phyloP scores from a whole-genome alignment of 2,113 vertebrate genomes.

The Peromyscus leucopus region DNA sequence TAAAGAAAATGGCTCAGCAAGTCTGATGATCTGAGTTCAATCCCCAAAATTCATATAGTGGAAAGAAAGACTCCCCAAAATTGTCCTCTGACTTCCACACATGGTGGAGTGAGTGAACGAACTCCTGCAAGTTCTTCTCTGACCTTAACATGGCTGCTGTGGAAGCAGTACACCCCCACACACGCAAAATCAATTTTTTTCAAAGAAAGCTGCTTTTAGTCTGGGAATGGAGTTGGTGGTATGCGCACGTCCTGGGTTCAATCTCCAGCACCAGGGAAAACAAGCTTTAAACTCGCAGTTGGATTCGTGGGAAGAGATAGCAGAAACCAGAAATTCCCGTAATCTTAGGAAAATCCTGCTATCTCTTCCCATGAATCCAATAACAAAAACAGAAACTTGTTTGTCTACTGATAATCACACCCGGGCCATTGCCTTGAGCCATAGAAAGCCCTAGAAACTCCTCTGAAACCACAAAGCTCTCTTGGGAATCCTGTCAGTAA shows the following conservation, averaged over 20 bases:
- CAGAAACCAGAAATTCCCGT: slow-evolving; percentile 9
- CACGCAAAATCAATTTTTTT: neutral
- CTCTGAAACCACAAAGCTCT: slow-evolving; percentile 3
- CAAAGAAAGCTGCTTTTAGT: neutral
- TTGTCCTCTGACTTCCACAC: neutral
- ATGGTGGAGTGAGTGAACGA: too few species aligned
- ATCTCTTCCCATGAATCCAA: slow-evolving; percentile 27
- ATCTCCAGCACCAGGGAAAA: neutral
- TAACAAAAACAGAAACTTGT: slow-evolving; percentile 52
- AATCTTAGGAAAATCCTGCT: slow-evolving; percentile 20
- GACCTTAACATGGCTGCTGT: neutral
- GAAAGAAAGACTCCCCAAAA: neutral
- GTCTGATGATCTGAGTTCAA: too few species aligned
- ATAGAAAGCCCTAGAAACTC: slow-evolving; percentile 10
- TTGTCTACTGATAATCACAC: slow-evolving; percentile 37
- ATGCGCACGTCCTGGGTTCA: neutral
- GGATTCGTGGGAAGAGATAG: slow-evolving; percentile 15
- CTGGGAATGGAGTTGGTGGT: neutral
- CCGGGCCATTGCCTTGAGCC: neutral
- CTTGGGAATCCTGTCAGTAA: neutral
- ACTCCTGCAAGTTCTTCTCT: neutral
- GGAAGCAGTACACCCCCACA: neutral
- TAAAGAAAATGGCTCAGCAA: neutral
- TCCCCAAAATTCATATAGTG: neutral
- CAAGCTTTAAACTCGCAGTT: neutral